Conservation (phyloP, 2,888 invertebrate species). For the Saturnia japonica region DNA sequence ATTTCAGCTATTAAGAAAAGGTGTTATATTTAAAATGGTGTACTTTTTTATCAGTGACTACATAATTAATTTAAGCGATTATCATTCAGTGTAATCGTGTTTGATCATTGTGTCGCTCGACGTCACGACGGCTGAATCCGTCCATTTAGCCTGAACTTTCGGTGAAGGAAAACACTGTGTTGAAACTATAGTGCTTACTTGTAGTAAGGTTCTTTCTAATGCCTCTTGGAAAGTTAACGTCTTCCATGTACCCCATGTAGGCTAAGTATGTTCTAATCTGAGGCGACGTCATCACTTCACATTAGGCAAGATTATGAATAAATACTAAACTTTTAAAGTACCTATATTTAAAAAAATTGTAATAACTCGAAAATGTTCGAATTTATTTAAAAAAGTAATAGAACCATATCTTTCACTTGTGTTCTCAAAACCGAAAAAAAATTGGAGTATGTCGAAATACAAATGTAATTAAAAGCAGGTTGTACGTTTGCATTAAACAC, state of each 20-base stretch:
- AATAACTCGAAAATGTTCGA: neutral
- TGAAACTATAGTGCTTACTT: neutral
- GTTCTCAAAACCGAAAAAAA: slow-evolving; percentile 21
- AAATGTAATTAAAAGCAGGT: slow-evolving; percentile 42
- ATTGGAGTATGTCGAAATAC: slow-evolving; percentile 44
- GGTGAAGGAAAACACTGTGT: neutral
- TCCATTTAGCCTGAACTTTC: neutral
- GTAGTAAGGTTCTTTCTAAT: no score
- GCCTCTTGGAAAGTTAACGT: no score
- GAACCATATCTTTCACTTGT: slow-evolving; percentile 13
- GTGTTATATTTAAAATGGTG: neutral
- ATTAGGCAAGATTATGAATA: neutral
- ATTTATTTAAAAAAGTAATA: slow-evolving; percentile 3
- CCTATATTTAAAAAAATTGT: neutral
- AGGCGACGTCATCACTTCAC: neutral
- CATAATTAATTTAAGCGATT: no score
- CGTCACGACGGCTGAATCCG: neutral
- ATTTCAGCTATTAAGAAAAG: neutral
- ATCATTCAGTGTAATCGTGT: no score
- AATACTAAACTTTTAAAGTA: neutral
- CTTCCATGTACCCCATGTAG: no score
- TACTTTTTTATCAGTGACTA: no score
- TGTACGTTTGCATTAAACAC: slow-evolving; percentile 34
- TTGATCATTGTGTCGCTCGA: neutral
- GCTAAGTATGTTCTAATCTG: no score